These are phyloP conservation scores for Xenus cinereus DNA, from an alignment of 2,113 vertebrate genomes.

Conservation along the genomic window DNA sequence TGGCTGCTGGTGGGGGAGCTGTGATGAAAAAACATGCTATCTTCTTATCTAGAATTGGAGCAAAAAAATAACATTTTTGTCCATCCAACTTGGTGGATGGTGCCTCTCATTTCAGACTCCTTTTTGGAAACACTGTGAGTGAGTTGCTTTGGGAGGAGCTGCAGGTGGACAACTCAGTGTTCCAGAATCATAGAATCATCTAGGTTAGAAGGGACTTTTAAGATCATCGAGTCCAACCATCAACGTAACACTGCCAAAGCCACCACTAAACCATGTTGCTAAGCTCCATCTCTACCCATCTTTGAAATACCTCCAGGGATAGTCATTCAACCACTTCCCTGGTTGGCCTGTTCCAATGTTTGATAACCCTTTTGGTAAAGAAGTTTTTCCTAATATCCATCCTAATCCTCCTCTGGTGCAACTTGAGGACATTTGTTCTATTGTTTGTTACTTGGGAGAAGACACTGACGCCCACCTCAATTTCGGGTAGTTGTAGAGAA, in stretches of 20 bases:
- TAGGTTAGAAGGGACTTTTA: background rate
- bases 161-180: background rate
- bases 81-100: background rate
- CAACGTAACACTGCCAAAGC: background rate
- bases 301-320: background rate
- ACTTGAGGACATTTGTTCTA: background rate
- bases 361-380: background rate
- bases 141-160: background rate
- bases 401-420: background rate
- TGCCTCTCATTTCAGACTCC: background rate
- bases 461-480: background rate
- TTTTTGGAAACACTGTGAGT: background rate
- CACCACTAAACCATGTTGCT: background rate
- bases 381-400: background rate
- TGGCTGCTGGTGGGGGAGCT: background rate
- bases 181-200: background rate
- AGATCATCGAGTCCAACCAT: background rate
- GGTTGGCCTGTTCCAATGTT: background rate
- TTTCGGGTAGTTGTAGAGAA: background rate
- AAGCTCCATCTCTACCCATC: background rate
- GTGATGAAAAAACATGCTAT: background rate
- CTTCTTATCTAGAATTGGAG: background rate
- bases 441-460: background rate
- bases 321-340: background rate
- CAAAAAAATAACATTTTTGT: fast-evolving